Evolutionary conservation across 2,888 invertebrate genomes (phyloP).

Genomic region (Ganaspis brasiliensis): DNA sequence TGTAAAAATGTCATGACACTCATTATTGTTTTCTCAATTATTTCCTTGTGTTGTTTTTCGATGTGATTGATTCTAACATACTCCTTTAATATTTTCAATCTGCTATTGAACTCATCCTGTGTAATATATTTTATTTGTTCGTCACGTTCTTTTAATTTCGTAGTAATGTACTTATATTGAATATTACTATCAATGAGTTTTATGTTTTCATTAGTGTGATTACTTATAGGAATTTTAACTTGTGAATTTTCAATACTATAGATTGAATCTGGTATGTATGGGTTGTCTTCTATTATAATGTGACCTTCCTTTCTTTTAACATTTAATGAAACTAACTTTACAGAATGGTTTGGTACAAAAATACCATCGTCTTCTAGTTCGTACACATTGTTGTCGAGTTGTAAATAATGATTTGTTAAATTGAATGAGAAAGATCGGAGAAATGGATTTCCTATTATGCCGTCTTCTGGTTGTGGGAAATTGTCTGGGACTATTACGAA

Average conservation of each 20-base stretch:
- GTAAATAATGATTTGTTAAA: not conserved
- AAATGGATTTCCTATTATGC: not conserved
- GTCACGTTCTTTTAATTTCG: not conserved
- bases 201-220: not conserved
- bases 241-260: not conserved
- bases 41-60: not conserved
- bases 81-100: not conserved
- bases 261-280: not conserved
- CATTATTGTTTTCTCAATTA: not conserved
- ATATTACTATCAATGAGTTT: not conserved
- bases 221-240: not conserved
- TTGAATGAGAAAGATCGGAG: not conserved
- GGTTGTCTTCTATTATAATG: not conserved
- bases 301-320: not conserved
- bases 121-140: not conserved
- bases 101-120: not conserved
- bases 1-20: not conserved
- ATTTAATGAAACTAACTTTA: not conserved
- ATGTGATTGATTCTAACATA: not conserved
- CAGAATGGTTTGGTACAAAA: not conserved
- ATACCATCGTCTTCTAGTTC: not conserved
- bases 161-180: not conserved
- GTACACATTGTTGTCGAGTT: not conserved
- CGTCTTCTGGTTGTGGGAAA: constrained; percentile 8
- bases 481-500: not conserved